These are phyloP conservation scores for Nebria ingens DNA, from an alignment of 1,140 invertebrate genomes.

Conservation along the genomic window DNA sequence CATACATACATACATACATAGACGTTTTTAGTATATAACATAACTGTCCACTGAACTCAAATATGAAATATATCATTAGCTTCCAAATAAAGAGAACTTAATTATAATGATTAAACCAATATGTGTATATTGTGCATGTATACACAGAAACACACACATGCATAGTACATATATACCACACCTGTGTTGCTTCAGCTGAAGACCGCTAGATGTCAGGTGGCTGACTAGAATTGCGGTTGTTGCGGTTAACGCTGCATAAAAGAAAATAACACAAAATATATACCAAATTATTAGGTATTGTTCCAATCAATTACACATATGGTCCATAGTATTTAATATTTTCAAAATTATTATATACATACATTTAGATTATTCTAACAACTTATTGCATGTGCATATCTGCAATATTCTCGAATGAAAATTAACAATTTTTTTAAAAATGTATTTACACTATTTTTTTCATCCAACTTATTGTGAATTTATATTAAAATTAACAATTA, in stretches of 20 bases:
- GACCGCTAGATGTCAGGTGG: constrained; percentile 6
- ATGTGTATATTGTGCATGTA: neutral
- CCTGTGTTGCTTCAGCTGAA: neutral
- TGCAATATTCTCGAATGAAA: no score
- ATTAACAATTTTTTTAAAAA: no score
- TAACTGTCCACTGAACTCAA: neutral
- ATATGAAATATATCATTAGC: constrained; percentile 8
- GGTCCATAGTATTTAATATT: no score
- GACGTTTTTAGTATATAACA: neutral
- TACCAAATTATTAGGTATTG: no score
- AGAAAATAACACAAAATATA: neutral
- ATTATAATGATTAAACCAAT: constrained; percentile 6
- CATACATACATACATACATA: neutral
- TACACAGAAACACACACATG: neutral
- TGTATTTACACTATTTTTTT: no score
- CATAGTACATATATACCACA: no score
- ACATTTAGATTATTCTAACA: no score
- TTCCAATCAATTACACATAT: no score
- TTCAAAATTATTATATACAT: no score
- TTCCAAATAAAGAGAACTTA: constrained; percentile 6
- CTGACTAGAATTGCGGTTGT: neutral
- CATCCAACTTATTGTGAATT: no score
- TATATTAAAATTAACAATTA: no score
- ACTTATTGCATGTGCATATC: no score
- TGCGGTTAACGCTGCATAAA: neutral